Conservation (phyloP, 2,113 vertebrate genomes). For the Ceyx margarethae region DNA sequence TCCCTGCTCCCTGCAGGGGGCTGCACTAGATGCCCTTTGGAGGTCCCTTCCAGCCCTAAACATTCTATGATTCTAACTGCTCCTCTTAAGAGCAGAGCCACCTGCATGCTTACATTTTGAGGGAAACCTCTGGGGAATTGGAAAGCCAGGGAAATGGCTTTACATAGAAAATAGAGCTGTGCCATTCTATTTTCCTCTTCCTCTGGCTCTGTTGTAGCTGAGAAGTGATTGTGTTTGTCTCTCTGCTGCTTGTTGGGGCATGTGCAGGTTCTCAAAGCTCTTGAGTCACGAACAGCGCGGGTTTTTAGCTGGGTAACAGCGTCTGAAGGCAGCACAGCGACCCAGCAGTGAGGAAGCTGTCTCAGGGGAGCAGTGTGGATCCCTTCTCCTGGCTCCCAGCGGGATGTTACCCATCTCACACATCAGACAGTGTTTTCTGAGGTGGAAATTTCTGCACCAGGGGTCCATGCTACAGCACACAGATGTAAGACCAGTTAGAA, state of each 20-base stretch:
- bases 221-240: background rate
- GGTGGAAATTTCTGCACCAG: background rate
- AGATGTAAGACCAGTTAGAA: background rate
- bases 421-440: background rate
- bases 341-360: background rate
- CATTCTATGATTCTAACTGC: background rate
- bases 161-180: too few species aligned
- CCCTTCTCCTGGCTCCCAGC: fast-evolving
- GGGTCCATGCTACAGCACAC: fast-evolving
- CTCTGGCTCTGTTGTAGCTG: background rate
- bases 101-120: fast-evolving
- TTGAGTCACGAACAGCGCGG: background rate
- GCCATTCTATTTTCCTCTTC: background rate
- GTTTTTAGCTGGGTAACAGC: background rate
- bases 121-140: background rate
- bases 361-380: background rate
- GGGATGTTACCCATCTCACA: background rate
- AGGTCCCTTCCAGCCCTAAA: too few species aligned
- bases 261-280: background rate
- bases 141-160: background rate
- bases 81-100: background rate
- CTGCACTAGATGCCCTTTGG: too few species aligned
- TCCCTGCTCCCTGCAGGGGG: too few species aligned
- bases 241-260: background rate
- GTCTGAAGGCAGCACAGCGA: background rate